These are phyloP conservation scores for Acanthosepion lycidas DNA, from an alignment of 2,888 invertebrate genomes.

Conservation along the genomic window DNA sequence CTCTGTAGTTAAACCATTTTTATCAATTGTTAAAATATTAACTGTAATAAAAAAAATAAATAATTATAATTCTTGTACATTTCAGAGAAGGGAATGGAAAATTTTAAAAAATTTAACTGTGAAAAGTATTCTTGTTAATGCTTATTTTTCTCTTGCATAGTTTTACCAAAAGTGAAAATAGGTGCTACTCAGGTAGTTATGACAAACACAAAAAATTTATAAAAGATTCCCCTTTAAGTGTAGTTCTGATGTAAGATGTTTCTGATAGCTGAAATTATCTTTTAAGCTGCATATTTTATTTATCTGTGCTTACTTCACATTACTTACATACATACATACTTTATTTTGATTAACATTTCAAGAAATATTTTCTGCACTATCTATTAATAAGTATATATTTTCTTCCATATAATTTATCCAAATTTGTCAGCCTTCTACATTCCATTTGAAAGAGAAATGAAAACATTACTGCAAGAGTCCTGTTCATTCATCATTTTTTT, in stretches of 20 bases:
- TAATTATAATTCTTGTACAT: not conserved
- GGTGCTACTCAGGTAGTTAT: not conserved
- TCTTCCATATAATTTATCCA: too few relatives aligned
- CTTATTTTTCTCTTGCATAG: not conserved
- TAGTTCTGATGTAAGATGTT: not conserved
- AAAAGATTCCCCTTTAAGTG: not conserved
- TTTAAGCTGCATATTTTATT: not conserved
- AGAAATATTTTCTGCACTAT: not conserved
- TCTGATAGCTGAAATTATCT: not conserved
- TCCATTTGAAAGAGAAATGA: too few relatives aligned
- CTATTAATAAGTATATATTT: too few relatives aligned
- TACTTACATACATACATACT: not conserved
- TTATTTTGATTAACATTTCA: not conserved
- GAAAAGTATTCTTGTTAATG: not conserved
- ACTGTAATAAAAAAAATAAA: not conserved
- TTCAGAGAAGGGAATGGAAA: not conserved
- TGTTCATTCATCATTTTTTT: too few relatives aligned
- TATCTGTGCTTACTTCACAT: not conserved
- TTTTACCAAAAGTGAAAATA: not conserved
- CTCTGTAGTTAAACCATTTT: not conserved
- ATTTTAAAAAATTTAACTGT: not conserved
- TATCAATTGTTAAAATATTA: not conserved
- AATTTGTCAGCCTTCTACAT: too few relatives aligned
- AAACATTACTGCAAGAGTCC: too few relatives aligned
- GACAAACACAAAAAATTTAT: not conserved